Evolutionary conservation across 2,113 vertebrate species (phyloP).

Genomic region (Tachuris rubrigastra): DNA sequence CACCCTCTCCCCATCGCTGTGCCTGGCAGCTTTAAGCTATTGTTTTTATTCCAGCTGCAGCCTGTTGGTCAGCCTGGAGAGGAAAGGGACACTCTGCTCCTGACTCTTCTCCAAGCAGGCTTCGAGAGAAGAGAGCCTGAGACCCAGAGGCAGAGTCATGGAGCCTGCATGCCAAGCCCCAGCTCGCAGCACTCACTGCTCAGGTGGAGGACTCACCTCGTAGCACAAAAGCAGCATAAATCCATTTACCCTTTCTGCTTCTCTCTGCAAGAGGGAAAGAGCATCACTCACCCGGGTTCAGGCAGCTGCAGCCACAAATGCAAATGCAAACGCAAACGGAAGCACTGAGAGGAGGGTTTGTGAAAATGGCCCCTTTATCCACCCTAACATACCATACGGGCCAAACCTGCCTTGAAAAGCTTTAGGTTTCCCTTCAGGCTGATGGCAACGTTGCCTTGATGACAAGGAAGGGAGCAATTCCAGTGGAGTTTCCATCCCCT

Average conservation of each 20-base stretch:
- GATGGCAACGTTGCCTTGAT: neutral
- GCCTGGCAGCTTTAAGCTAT: neutral
- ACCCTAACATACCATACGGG: neutral
- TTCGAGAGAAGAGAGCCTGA: neutral
- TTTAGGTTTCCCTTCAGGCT: neutral
- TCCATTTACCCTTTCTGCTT: neutral
- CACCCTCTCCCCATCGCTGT: neutral
- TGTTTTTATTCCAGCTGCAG: neutral
- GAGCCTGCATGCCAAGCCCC: neutral
- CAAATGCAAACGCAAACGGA: neutral
- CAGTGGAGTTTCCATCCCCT: neutral
- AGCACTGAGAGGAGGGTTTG: neutral
- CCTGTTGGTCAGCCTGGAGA: neutral
- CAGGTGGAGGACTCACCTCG: rapidly evolving
- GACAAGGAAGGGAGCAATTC: neutral
- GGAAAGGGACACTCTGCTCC: neutral
- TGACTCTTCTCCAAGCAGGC: neutral
- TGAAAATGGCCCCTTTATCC: neutral
- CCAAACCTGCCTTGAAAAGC: conserved; percentile 25
- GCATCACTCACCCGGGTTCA: rapidly evolving
- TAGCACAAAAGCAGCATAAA: neutral
- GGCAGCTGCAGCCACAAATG: neutral
- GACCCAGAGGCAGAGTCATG: neutral
- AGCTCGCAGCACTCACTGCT: neutral
- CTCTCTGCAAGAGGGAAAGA: neutral